phyloP scores from a whole-genome alignment of 1,140 invertebrate species.

The Sycophila sp. region DNA sequence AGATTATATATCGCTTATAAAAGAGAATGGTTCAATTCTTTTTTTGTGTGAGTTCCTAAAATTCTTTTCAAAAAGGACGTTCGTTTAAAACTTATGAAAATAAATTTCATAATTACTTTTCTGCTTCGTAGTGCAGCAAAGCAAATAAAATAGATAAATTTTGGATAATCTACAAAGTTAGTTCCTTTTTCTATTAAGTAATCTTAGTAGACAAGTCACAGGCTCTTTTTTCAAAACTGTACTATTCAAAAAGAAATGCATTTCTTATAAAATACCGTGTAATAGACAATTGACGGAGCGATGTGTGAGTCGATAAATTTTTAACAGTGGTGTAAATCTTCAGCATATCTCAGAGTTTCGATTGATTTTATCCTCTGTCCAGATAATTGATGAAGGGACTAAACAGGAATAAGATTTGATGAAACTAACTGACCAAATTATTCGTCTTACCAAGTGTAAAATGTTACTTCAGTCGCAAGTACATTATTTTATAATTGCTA shows the following conservation, averaged over 20 bases:
- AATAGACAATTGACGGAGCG: conserved; percentile 7
- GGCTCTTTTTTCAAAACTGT: conserved; percentile 21
- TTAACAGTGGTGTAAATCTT: conserved; percentile 15
- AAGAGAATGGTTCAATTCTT: not conserved
- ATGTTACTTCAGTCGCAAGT: conserved; percentile 21
- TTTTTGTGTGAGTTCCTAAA: conserved; percentile 35
- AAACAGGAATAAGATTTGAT: conserved; percentile 18
- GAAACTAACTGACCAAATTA: conserved; percentile 42
- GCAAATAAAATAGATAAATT: conserved; percentile 24
- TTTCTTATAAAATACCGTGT: conserved; percentile 31
- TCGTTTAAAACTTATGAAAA: not conserved
- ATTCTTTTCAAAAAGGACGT: not conserved
- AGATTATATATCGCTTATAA: conserved; percentile 24
- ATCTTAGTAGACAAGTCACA: conserved; percentile 16
- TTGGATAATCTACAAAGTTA: conserved; percentile 10
- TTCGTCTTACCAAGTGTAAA: conserved; percentile 32
- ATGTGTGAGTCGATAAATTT: conserved; percentile 7
- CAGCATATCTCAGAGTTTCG: conserved; percentile 24
- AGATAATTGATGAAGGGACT: conserved; percentile 5
- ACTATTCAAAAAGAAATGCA: conserved; percentile 21
- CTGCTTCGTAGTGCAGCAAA: conserved; percentile 15
- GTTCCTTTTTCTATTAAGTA: conserved; percentile 28
- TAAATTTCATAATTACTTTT: conserved; percentile 10
- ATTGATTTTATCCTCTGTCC: conserved; percentile 13
- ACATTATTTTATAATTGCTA: conserved; percentile 35